These are phyloP conservation scores for Autographa gamma DNA, from an alignment of 2,888 invertebrate genomes.

Conservation along the genomic window DNA sequence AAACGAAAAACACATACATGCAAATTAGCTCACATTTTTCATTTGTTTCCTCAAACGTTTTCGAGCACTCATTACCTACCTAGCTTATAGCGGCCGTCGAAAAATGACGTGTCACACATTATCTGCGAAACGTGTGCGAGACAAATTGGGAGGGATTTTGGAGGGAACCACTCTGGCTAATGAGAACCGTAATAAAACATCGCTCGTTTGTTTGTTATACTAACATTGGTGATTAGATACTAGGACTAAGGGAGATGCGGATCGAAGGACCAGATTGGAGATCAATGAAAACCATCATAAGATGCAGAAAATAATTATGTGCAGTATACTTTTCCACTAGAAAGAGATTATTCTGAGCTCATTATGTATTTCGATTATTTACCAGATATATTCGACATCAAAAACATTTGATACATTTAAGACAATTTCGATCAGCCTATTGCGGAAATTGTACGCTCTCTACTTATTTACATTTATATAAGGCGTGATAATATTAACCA, in stretches of 20 bases:
- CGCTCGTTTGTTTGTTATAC: not conserved
- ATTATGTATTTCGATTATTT: no score
- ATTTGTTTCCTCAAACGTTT: conserved; percentile 3
- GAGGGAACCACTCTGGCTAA: not conserved
- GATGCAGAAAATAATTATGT: no score
- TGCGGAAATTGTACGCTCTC: no score
- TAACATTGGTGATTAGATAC: not conserved
- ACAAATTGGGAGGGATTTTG: conserved; percentile 6
- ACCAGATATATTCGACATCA: no score
- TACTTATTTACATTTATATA: no score
- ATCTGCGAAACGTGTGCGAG: not conserved
- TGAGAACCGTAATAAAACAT: conserved; percentile 7
- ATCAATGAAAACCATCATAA: no score
- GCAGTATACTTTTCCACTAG: no score
- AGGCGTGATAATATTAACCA: not conserved
- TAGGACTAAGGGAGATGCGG: not conserved
- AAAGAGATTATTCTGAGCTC: no score
- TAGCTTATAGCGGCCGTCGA: not conserved
- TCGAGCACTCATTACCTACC: not conserved
- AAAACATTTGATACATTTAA: no score
- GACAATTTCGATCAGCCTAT: no score
- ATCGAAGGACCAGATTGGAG: conserved; percentile 8
- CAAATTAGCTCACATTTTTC: not conserved
- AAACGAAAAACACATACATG: not conserved
- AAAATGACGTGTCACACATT: conserved; percentile 2